phyloP scores from a whole-genome alignment of 2,113 vertebrate species.

The Solenodon paradoxus region DNA sequence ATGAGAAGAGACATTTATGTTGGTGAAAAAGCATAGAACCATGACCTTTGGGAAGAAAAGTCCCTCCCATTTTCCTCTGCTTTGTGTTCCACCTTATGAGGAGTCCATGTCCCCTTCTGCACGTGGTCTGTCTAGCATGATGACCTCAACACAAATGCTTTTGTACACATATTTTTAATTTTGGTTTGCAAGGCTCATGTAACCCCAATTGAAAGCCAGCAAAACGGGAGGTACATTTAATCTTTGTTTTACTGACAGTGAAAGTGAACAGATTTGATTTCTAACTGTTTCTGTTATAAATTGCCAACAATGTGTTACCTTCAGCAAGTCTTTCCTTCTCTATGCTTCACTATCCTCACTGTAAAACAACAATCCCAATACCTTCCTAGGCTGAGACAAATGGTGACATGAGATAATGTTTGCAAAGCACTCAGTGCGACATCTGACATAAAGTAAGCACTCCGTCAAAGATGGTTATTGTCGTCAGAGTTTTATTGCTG shows the following conservation, averaged over 20 bases:
- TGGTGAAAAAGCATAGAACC: not conserved
- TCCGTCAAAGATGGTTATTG: not conserved
- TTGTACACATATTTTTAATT: not conserved
- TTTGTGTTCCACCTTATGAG: not conserved
- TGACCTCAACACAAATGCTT: not conserved
- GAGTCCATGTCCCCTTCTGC: not conserved
- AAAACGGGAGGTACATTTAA: not conserved
- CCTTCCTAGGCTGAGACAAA: not conserved
- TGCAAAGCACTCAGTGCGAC: not conserved
- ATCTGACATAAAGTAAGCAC: not conserved
- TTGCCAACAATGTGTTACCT: not conserved
- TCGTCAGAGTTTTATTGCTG: not conserved
- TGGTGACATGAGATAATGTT: not conserved
- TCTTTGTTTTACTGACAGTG: not conserved
- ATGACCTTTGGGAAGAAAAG: not conserved
- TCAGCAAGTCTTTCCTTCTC: not conserved
- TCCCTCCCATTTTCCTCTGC: not conserved
- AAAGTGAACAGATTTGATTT: not conserved
- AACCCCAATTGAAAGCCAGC: not conserved
- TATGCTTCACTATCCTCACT: not conserved
- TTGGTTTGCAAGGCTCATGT: not conserved
- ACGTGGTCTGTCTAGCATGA: too few species aligned
- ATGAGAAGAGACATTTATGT: not conserved
- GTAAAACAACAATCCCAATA: not conserved
- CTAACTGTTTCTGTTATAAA: not conserved